These are phyloP conservation scores for Phengaris alcon DNA, from an alignment of 2,888 invertebrate genomes.

Conservation along the genomic window DNA sequence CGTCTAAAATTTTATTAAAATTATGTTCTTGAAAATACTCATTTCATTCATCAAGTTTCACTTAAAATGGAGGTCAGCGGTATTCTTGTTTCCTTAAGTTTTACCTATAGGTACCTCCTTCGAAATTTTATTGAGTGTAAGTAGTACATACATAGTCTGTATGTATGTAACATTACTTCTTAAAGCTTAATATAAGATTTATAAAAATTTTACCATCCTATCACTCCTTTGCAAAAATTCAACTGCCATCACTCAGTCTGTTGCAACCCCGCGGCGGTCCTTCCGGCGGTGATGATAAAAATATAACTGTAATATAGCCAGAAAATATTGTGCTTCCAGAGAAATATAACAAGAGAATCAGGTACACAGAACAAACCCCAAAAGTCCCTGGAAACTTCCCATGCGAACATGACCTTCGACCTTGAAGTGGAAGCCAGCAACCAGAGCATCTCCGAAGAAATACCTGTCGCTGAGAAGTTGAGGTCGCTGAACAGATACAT, in stretches of 20 bases:
- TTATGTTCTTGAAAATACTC: background rate
- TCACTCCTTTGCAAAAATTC: too few relatives aligned
- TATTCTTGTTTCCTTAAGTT: background rate
- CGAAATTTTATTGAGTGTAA: background rate
- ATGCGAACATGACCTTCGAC: slow-evolving; percentile 56
- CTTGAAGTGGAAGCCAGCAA: slow-evolving; percentile 62
- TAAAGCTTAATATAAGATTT: too few relatives aligned
- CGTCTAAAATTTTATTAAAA: background rate
- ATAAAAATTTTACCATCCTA: too few relatives aligned
- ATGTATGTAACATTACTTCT: too few relatives aligned
- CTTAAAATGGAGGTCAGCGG: background rate
- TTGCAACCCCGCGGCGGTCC: too few relatives aligned
- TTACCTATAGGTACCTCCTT: background rate
- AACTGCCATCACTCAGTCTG: too few relatives aligned
- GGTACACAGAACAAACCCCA: slow-evolving; percentile 37
- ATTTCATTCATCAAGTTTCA: background rate
- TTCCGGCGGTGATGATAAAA: too few relatives aligned
- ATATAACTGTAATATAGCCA: too few relatives aligned
- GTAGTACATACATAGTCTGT: too few relatives aligned
- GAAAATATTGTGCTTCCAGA: slow-evolving; percentile 45
- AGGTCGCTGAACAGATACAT: slow-evolving; percentile 64
- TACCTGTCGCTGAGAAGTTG: slow-evolving; percentile 70
- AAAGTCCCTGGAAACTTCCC: background rate
- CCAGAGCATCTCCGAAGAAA: slow-evolving; percentile 61
- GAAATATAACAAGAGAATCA: slow-evolving; percentile 43